Percentiles rank a stretch among this genome's conserved stretches.
Conservation (phyloP, 2,113 vertebrate species). For the Hirundichthys speculiger region DNA sequence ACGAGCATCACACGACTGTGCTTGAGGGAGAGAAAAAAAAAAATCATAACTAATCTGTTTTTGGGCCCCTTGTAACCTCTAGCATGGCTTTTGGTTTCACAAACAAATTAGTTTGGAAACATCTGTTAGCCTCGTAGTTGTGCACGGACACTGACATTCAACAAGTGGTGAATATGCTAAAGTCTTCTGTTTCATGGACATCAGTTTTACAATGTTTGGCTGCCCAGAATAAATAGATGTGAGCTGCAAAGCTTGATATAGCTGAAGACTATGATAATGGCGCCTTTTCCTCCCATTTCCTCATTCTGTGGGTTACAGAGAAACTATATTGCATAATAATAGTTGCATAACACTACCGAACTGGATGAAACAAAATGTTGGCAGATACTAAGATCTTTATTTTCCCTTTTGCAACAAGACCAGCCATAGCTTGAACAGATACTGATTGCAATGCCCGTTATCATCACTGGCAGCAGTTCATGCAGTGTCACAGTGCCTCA, state of each 20-base stretch:
- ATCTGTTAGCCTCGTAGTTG: conserved; percentile 44
- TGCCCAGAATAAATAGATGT: neutral
- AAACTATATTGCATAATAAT: conserved; percentile 56
- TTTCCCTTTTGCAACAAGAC: conserved; percentile 27
- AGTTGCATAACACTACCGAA: conserved; percentile 59
- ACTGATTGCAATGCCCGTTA: conserved; percentile 13
- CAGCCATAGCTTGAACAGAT: conserved; percentile 28
- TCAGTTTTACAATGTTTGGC: neutral
- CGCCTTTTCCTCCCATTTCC: conserved; percentile 22
- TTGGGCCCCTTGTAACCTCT: conserved; percentile 29
- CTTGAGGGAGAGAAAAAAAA: conserved; percentile 5
- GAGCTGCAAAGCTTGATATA: neutral
- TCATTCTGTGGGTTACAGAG: conserved; percentile 28
- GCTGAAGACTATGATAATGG: neutral
- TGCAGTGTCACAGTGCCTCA: conserved; percentile 12
- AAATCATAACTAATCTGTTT: conserved; percentile 36
- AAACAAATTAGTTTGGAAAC: conserved; percentile 54
- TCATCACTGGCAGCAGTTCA: conserved; percentile 12
- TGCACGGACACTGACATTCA: conserved; percentile 1
- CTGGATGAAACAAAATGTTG: conserved; percentile 39
- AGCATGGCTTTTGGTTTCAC: conserved; percentile 58
- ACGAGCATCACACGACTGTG: conserved; percentile 21
- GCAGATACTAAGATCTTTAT: conserved; percentile 25
- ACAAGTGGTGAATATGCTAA: conserved; percentile 11
- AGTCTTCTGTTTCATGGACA: neutral